These are phyloP conservation scores for Sitophilus oryzae DNA, from an alignment of 1,140 invertebrate species.

Conservation along the genomic window DNA sequence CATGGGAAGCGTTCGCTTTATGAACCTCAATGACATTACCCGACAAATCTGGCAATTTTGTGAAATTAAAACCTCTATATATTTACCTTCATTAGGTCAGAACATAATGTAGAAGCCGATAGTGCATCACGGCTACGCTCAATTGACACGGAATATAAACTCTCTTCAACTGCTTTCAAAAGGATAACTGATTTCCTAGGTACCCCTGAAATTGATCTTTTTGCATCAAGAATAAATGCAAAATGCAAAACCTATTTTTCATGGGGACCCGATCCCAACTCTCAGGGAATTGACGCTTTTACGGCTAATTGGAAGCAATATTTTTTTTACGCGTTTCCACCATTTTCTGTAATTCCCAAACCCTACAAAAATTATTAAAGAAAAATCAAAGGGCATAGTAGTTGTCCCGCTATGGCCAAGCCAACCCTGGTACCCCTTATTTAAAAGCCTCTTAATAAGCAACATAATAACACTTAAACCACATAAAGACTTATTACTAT, in stretches of 20 bases:
- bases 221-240: too few relatives aligned
- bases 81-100: not conserved
- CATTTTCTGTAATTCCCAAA: conserved; percentile 28
- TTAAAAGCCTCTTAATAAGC: too few relatives aligned
- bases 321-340: conserved; percentile 34
- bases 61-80: not conserved
- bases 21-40: not conserved
- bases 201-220: too few relatives aligned
- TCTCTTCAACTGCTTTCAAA: not conserved
- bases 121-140: not conserved
- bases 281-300: not conserved
- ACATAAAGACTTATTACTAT: too few relatives aligned
- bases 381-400: conserved; percentile 30
- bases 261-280: not conserved
- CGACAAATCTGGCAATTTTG: not conserved
- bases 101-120: not conserved
- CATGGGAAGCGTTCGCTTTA: not conserved
- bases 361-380: conserved; percentile 28
- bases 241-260: not conserved
- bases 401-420: conserved; percentile 38
- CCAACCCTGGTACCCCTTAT: conserved; percentile 36
- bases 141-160: not conserved
- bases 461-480: too few relatives aligned
- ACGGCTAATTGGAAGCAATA: conserved; percentile 17
- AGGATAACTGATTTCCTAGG: not conserved